These are phyloP conservation scores for Sebastiscus albofasciatus DNA, from an alignment of 2,797 vertebrate species.

Conservation along the genomic window DNA sequence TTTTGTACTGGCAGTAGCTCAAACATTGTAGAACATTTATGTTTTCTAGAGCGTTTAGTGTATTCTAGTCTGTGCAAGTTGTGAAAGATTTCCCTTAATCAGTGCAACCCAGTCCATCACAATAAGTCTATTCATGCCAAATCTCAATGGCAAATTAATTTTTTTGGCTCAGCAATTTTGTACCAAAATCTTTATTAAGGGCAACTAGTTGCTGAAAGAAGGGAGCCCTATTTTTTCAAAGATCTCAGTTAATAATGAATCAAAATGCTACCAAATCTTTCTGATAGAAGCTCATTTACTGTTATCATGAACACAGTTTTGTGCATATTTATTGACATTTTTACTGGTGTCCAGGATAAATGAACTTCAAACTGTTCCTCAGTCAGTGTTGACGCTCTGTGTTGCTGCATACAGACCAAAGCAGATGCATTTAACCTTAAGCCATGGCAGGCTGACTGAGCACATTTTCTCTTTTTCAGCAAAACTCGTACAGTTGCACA, in stretches of 20 bases:
- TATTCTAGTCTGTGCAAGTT: background rate
- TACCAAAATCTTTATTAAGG: background rate
- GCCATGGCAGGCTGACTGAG: constrained; percentile 41
- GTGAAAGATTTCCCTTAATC: background rate
- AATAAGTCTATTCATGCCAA: background rate
- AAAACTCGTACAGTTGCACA: constrained; percentile 36
- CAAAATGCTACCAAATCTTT: background rate
- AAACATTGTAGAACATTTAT: background rate
- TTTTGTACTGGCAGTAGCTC: background rate
- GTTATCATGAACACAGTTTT: background rate
- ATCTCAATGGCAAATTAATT: background rate
- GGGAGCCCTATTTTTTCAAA: background rate
- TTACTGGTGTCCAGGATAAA: background rate
- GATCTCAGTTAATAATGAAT: background rate
- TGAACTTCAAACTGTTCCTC: constrained; percentile 18
- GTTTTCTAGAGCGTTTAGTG: background rate
- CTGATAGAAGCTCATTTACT: background rate
- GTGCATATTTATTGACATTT: background rate
- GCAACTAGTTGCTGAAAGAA: background rate
- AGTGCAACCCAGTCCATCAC: background rate
- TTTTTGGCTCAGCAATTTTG: background rate
- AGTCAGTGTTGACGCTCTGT: constrained; percentile 20
- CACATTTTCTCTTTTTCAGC: constrained; percentile 43
- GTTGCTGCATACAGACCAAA: constrained; percentile 32
- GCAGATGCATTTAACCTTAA: constrained; percentile 50